Conservation (phyloP, 2,888 invertebrate species). For the Acanthosepion lycidas region DNA sequence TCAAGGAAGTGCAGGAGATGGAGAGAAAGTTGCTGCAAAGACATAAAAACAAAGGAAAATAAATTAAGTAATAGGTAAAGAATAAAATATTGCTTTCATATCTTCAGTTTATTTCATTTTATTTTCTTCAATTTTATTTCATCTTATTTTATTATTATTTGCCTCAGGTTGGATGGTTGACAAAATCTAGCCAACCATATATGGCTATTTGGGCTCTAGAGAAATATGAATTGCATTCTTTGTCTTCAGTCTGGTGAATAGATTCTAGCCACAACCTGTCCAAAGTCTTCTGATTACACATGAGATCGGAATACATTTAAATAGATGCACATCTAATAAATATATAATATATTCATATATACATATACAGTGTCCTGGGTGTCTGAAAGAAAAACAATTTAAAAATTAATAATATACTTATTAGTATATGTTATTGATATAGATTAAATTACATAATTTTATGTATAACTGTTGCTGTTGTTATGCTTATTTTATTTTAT, state of each 20-base stretch:
- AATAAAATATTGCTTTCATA: not conserved
- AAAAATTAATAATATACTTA: not conserved
- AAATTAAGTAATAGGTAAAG: not conserved
- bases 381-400: not conserved
- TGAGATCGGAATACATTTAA: not conserved
- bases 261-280: conserved; percentile 15
- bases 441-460: no score
- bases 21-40: not conserved
- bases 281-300: not conserved
- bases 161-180: conserved; percentile 12
- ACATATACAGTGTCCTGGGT: no score
- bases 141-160: conserved; percentile 4
- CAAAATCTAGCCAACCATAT: conserved; percentile 8
- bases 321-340: not conserved
- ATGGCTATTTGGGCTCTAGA: conserved; percentile 16
- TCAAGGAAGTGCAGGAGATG: not conserved
- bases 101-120: conserved; percentile 22
- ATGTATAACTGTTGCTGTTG: no score
- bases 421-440: not conserved
- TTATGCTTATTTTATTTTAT: no score
- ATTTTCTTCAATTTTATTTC: not conserved
- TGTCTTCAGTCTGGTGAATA: conserved; percentile 14
- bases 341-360: no score
- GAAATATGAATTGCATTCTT: conserved; percentile 21
- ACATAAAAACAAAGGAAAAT: not conserved